Percentiles rank a stretch among this genome's conserved stretches.
phyloP scores from a whole-genome alignment of 2,888 invertebrate genomes.

The Anoplius nigerrimus region DNA sequence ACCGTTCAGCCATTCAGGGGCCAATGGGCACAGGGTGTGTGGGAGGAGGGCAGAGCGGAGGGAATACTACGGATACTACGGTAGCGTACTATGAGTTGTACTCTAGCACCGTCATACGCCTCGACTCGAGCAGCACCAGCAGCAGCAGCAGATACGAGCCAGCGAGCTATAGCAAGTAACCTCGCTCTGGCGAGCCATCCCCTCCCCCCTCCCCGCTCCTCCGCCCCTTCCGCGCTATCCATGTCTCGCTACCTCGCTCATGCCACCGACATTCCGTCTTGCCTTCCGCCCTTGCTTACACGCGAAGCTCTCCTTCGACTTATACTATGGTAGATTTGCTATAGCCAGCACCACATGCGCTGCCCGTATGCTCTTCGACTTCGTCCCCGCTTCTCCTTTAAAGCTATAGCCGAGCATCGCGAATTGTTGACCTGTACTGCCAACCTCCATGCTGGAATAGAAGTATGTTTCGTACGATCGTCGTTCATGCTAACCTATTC shows the following conservation, averaged over 20 bases:
- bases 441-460: too few species aligned
- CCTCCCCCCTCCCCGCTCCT: constrained; percentile 5
- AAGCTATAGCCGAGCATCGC: not conserved
- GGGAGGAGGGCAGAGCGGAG: constrained; percentile 24
- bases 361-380: not conserved
- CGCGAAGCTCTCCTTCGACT: too few species aligned
- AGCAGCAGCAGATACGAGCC: not conserved
- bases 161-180: not conserved
- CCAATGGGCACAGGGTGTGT: constrained; percentile 14
- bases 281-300: too few species aligned
- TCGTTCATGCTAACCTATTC: too few species aligned
- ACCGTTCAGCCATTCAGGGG: constrained; percentile 53
- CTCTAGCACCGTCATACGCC: constrained; percentile 57
- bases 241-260: too few species aligned
- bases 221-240: too few species aligned
- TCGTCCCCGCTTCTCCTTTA: not conserved
- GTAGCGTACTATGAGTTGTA: constrained; percentile 69
- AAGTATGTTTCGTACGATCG: too few species aligned
- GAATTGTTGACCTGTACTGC: too few species aligned
- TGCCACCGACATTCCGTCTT: not conserved
- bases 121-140: constrained; percentile 7
- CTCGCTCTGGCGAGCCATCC: not conserved
- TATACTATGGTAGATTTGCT: too few species aligned
- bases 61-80: constrained; percentile 68
- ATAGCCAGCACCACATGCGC: too few species aligned